Conservation (phyloP, 2,888 invertebrate genomes). For the Galerucella pusilla region DNA sequence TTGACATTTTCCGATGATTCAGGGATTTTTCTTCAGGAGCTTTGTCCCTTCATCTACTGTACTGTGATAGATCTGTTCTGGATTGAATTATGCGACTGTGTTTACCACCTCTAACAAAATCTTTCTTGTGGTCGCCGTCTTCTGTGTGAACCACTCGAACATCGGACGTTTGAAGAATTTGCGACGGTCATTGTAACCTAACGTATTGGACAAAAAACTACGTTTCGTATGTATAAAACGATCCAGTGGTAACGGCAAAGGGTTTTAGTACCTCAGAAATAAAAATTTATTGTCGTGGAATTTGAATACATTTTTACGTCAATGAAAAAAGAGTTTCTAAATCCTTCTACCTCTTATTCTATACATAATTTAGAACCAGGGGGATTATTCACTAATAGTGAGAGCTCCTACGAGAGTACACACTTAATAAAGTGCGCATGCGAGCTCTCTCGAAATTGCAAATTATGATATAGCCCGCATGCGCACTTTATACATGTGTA, state of each 20-base stretch:
- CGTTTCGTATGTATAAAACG: conserved; percentile 11
- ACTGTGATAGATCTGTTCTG: too few relatives aligned
- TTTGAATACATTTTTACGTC: not conserved
- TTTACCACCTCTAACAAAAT: not conserved
- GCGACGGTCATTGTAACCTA: conserved; percentile 25
- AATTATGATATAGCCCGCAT: too few relatives aligned
- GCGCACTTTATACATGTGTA: too few relatives aligned
- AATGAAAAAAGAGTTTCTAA: too few relatives aligned
- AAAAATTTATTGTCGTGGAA: not conserved
- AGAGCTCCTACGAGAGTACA: too few relatives aligned
- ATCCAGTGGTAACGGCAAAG: not conserved
- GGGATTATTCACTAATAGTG: too few relatives aligned
- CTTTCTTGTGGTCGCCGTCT: not conserved
- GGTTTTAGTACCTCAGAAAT: not conserved
- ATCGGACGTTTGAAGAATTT: conserved; percentile 32
- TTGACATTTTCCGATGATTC: too few relatives aligned
- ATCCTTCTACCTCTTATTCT: not conserved
- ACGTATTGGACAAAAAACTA: conserved; percentile 19
- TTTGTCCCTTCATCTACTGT: too few relatives aligned
- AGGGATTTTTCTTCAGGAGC: too few relatives aligned
- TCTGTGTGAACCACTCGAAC: conserved; percentile 1
- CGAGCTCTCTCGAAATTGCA: too few relatives aligned
- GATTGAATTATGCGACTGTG: not conserved
- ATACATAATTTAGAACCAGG: not conserved
- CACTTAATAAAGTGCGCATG: too few relatives aligned